phyloP scores from a whole-genome alignment of 2,113 vertebrate species.

The Ardeotis arabs region DNA sequence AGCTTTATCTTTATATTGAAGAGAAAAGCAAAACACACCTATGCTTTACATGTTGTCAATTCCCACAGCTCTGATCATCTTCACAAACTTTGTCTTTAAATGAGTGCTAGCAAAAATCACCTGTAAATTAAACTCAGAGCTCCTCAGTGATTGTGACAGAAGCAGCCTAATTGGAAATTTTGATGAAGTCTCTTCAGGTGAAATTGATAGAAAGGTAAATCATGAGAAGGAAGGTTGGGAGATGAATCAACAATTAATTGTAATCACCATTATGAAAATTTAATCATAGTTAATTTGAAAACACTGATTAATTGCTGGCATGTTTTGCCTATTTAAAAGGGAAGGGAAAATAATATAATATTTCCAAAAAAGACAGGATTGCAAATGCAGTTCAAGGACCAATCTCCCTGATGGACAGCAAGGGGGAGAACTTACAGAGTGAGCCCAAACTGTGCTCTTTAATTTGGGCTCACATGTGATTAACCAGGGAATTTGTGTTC shows the following conservation, averaged over 20 bases:
- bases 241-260: slow-evolving; percentile 70
- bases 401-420: background rate
- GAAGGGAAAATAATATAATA: background rate
- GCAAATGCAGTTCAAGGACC: slow-evolving; percentile 28
- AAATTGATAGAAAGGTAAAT: slow-evolving; percentile 65
- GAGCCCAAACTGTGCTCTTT: slow-evolving; percentile 44
- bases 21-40: background rate
- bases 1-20: background rate
- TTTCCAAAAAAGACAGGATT: slow-evolving; percentile 19
- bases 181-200: slow-evolving; percentile 44
- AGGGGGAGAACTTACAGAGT: background rate
- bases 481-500: slow-evolving; percentile 52
- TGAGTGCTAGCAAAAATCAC: slow-evolving; percentile 35
- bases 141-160: slow-evolving; percentile 19
- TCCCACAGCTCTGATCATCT: background rate
- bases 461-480: slow-evolving; percentile 56
- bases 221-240: slow-evolving; percentile 52
- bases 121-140: slow-evolving; percentile 27
- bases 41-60: background rate
- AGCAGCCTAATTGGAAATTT: slow-evolving; percentile 65
- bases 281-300: slow-evolving; percentile 76
- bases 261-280: slow-evolving; percentile 69
- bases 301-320: slow-evolving; percentile 67
- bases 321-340: slow-evolving; percentile 51
- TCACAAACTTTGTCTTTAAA: slow-evolving; percentile 26